phyloP scores from a whole-genome alignment of 2,888 invertebrate species.

The Tetropium fuscum region DNA sequence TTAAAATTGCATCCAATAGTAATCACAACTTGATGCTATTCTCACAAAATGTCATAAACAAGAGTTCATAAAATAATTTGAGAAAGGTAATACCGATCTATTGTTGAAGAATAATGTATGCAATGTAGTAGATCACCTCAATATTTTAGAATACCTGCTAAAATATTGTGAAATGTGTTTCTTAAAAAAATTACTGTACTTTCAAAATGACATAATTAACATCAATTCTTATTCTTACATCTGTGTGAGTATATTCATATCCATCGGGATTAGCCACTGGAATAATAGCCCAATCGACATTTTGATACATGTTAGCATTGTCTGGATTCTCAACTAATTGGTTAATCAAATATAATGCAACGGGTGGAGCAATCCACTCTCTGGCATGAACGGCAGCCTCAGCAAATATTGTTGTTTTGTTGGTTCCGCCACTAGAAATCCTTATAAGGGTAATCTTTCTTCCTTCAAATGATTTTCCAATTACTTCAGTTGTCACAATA shows the following conservation, averaged over 20 bases:
- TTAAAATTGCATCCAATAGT: too few relatives aligned
- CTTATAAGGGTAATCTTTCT: slow-evolving; percentile 72
- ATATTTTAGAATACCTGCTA: too few relatives aligned
- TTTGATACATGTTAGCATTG: slow-evolving; percentile 69
- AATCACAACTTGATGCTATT: too few relatives aligned
- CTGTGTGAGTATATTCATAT: slow-evolving; percentile 70
- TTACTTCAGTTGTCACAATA: slow-evolving; percentile 68
- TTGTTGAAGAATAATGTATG: too few relatives aligned
- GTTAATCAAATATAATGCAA: slow-evolving; percentile 73
- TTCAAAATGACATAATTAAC: too few relatives aligned
- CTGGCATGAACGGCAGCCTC: slow-evolving; percentile 74
- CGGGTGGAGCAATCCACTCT: slow-evolving; percentile 78
- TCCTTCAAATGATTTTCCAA: slow-evolving; percentile 72
- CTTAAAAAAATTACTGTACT: too few relatives aligned
- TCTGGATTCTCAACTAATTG: slow-evolving; percentile 72
- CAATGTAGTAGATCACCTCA: too few relatives aligned
- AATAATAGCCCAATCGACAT: slow-evolving; percentile 75
- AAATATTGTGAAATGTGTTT: too few relatives aligned
- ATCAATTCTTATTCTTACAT: slow-evolving; percentile 53
- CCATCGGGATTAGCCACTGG: slow-evolving; percentile 81
- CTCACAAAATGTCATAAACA: too few relatives aligned
- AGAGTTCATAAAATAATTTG: too few relatives aligned
- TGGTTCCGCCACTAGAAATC: slow-evolving; percentile 69
- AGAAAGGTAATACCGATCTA: too few relatives aligned
- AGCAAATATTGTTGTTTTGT: slow-evolving; percentile 71